Conservation (phyloP, 2,113 vertebrate species). For the Motacilla tschutschensis region DNA sequence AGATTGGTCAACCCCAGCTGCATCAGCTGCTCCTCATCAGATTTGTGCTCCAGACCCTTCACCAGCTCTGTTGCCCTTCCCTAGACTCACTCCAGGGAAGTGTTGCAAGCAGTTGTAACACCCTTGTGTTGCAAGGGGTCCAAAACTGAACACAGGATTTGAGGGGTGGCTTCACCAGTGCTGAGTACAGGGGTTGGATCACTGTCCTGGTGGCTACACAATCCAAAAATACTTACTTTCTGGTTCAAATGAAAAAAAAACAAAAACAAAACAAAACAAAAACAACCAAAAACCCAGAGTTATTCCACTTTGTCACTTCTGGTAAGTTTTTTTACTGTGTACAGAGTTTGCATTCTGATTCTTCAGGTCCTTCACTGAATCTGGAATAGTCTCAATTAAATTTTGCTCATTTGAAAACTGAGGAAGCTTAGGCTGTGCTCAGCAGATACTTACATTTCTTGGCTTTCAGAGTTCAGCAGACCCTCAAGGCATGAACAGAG, state of each 20-base stretch:
- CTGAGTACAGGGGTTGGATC: accelerated
- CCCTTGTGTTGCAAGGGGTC: not conserved
- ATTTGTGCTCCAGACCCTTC: not conserved
- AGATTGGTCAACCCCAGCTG: not conserved
- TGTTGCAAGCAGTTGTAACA: no score
- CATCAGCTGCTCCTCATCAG: accelerated
- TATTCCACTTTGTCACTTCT: not conserved
- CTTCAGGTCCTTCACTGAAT: not conserved
- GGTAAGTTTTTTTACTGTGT: not conserved
- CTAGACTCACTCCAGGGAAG: not conserved
- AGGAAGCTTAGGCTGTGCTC: not conserved
- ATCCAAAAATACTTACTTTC: not conserved
- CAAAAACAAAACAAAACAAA: not conserved
- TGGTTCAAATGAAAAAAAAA: not conserved
- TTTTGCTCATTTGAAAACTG: not conserved
- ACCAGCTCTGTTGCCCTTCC: accelerated
- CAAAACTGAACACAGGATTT: not conserved
- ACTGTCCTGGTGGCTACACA: not conserved
- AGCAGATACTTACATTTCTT: not conserved
- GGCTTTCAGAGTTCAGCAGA: not conserved
- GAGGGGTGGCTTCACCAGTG: accelerated
- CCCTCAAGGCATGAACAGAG: not conserved
- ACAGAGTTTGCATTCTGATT: not conserved
- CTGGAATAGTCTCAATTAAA: not conserved
- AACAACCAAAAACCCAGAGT: not conserved